These are phyloP conservation scores for Galleria mellonella DNA, from an alignment of 1,140 invertebrate genomes.

Conservation along the genomic window DNA sequence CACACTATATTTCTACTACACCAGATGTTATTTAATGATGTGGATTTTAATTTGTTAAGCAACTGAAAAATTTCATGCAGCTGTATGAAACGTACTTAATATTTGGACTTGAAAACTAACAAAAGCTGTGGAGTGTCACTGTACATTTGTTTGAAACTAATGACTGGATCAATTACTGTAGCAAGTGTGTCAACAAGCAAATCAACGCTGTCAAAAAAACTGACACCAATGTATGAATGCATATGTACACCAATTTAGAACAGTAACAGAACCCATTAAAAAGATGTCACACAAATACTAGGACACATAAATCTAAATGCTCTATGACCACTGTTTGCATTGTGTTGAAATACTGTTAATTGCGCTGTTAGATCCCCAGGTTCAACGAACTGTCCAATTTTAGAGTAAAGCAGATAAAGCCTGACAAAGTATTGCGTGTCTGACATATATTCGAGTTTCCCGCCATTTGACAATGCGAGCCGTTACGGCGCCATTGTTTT, in stretches of 20 bases:
- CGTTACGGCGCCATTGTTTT: constrained; percentile 56
- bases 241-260: neutral
- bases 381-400: constrained; percentile 3
- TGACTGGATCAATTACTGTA: no score
- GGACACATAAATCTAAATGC: neutral
- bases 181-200: no score
- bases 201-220: no score
- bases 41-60: no score
- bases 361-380: neutral
- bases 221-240: no score
- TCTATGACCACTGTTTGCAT: constrained; percentile 2
- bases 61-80: no score
- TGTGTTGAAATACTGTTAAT: constrained; percentile 5
- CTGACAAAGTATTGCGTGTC: constrained; percentile 18
- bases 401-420: constrained; percentile 17
- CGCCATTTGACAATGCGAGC: constrained; percentile 33
- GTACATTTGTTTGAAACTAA: no score
- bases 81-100: no score
- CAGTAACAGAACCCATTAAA: neutral
- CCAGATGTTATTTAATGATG: no score
- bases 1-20: no score
- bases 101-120: no score
- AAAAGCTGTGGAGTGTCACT: no score
- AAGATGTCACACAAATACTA: neutral
- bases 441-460: constrained; percentile 51